A percentile compares a stretch with the other conserved stretches of the same genome.
Evolutionary conservation across 2,888 invertebrate species (phyloP).

Genomic region (Trissolcus brochymenae): DNA sequence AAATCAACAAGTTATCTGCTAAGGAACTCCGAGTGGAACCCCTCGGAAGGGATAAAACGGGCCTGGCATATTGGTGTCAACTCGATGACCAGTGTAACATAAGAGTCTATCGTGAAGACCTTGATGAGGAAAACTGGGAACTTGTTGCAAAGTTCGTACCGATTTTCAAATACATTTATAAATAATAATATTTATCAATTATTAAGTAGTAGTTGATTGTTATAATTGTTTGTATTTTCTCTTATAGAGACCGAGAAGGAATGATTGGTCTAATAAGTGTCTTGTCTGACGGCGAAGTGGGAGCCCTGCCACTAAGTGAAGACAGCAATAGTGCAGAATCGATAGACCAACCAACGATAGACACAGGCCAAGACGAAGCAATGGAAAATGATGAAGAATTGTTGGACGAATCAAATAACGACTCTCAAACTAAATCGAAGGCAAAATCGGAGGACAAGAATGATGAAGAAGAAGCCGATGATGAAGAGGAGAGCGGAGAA

Average conservation of each 20-base stretch:
- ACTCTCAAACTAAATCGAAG: constrained; percentile 36
- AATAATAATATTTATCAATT: too few species aligned
- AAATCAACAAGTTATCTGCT: constrained; percentile 87
- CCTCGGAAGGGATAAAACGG: constrained; percentile 92
- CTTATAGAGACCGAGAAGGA: constrained; percentile 86
- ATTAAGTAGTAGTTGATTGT: too few species aligned
- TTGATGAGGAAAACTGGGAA: constrained; percentile 97
- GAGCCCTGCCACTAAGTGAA: constrained; percentile 80
- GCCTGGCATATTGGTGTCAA: constrained; percentile 96
- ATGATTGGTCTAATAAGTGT: constrained; percentile 87
- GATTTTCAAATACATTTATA: background rate
- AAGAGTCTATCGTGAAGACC: constrained; percentile 94
- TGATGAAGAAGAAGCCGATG: constrained; percentile 40
- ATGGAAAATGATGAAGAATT: constrained; percentile 61
- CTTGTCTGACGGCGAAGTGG: constrained; percentile 84
- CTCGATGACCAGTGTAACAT: constrained; percentile 92
- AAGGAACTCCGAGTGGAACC: constrained; percentile 91
- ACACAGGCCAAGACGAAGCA: constrained; percentile 77
- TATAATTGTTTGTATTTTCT: background rate
- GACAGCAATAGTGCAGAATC: constrained; percentile 81
- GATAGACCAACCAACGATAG: constrained; percentile 78
- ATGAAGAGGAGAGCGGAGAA: constrained; percentile 35
- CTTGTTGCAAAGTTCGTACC: constrained; percentile 87
- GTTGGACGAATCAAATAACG: constrained; percentile 58
- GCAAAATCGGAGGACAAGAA: constrained; percentile 60